These are phyloP conservation scores for Anastrepha ludens DNA, from an alignment of 1,140 invertebrate genomes.

Conservation along the genomic window DNA sequence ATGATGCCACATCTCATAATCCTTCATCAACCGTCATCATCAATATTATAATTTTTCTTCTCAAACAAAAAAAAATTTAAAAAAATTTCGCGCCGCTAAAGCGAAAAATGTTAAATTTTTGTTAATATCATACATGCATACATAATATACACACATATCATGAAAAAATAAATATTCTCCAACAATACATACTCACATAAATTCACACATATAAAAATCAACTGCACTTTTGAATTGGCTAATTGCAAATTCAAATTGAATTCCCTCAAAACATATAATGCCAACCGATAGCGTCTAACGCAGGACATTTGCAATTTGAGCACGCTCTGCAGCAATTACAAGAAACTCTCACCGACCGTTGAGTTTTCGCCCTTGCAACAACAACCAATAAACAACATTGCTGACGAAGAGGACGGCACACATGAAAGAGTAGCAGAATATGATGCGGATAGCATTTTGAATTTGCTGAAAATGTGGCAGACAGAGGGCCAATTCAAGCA, in stretches of 20 bases:
- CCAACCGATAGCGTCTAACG: conserved; percentile 73
- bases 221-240: conserved; percentile 38
- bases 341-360: conserved; percentile 70
- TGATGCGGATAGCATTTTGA: conserved; percentile 67
- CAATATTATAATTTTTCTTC: not conserved
- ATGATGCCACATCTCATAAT: not conserved
- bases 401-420: not conserved
- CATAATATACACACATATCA: not conserved
- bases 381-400: conserved; percentile 60
- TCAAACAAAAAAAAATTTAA: not conserved
- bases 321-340: conserved; percentile 75
- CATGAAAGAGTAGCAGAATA: conserved; percentile 57
- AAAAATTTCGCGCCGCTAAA: not conserved
- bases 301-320: conserved; percentile 77
- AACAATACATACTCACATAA: not conserved
- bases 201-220: conserved; percentile 4
- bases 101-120: conserved; percentile 46
- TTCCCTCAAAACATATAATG: conserved; percentile 43
- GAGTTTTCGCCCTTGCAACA: conserved; percentile 69
- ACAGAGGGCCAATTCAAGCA: conserved; percentile 67
- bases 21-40: not conserved
- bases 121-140: conserved; percentile 32
- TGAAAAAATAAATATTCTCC: not conserved
- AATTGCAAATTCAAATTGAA: conserved; percentile 48
- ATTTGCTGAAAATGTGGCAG: conserved; percentile 71